Evolutionary conservation across 2,113 vertebrate genomes (phyloP).

Genomic region (Periophthalmus modestus): DNA sequence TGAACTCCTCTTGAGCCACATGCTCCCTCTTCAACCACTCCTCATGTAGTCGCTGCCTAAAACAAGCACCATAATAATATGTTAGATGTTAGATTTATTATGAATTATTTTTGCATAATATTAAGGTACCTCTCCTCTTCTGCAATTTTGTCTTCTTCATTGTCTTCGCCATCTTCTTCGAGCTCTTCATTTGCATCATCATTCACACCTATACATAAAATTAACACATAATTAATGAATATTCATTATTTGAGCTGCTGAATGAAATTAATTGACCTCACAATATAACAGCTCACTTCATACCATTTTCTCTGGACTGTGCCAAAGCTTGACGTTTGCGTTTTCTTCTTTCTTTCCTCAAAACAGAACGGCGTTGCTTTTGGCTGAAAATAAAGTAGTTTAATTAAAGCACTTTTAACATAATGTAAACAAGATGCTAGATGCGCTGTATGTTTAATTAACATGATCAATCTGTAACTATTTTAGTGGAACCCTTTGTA

Average conservation of each 20-base stretch:
- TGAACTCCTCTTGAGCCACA: constrained; percentile 91
- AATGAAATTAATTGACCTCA: neutral
- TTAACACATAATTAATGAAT: neutral
- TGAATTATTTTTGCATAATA: neutral
- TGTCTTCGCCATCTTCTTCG: constrained; percentile 46
- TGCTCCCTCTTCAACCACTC: constrained; percentile 90
- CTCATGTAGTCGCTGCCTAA: constrained; percentile 84
- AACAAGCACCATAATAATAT: constrained; percentile 9
- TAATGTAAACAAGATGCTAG: neutral
- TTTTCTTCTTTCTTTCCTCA: constrained; percentile 89
- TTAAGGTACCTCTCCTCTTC: constrained; percentile 81
- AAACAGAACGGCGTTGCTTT: constrained; percentile 81
- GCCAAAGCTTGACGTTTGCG: constrained; percentile 89
- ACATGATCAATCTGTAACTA: neutral
- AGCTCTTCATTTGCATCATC: constrained; percentile 72
- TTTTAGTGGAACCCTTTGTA: too few relatives aligned
- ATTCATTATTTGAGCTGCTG: neutral
- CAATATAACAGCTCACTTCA: neutral
- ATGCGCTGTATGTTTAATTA: neutral
- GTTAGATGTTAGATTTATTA: neutral
- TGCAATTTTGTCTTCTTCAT: constrained; percentile 70
- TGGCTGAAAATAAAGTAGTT: constrained; percentile 74
- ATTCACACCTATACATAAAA: constrained; percentile 56
- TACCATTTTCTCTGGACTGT: constrained; percentile 82
- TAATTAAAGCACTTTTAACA: neutral